phyloP scores from a whole-genome alignment of 2,113 vertebrate species.

The Noturus placidus region DNA sequence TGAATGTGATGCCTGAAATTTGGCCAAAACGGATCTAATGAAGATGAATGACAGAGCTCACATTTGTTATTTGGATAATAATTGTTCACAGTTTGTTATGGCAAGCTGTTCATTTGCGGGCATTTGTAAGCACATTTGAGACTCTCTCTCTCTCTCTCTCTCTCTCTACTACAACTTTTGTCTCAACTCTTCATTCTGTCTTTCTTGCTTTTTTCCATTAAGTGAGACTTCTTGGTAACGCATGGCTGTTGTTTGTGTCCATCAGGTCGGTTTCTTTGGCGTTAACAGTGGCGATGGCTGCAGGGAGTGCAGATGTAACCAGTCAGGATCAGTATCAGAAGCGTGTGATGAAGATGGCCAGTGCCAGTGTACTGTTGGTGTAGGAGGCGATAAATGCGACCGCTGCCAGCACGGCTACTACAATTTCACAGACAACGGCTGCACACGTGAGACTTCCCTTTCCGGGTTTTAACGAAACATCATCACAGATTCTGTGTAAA shows the following conservation, averaged over 20 bases:
- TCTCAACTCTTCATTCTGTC: background rate
- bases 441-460: slow-evolving; percentile 74
- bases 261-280: slow-evolving; percentile 82
- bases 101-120: slow-evolving; percentile 15
- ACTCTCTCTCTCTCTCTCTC: background rate
- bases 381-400: slow-evolving; percentile 82
- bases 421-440: slow-evolving; percentile 72
- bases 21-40: slow-evolving; percentile 35
- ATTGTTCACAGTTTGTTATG: slow-evolving; percentile 15
- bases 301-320: slow-evolving; percentile 78
- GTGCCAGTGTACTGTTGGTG: slow-evolving; percentile 80
- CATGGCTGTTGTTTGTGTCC: slow-evolving; percentile 20
- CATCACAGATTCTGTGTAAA: background rate
- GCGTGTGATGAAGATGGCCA: slow-evolving; percentile 77
- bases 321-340: slow-evolving; percentile 71
- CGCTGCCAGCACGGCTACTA: slow-evolving; percentile 81
- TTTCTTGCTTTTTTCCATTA: background rate
- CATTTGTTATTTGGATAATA: slow-evolving; percentile 19
- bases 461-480: background rate
- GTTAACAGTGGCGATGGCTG: slow-evolving; percentile 77
- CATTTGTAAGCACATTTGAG: background rate
- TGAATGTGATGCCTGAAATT: slow-evolving; percentile 27
- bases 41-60: slow-evolving; percentile 39
- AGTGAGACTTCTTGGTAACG: background rate
- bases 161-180: background rate